A percentile compares a stretch with the other conserved stretches of the same genome.
phyloP scores from a whole-genome alignment of 2,113 vertebrate species.

The Egretta garzetta region DNA sequence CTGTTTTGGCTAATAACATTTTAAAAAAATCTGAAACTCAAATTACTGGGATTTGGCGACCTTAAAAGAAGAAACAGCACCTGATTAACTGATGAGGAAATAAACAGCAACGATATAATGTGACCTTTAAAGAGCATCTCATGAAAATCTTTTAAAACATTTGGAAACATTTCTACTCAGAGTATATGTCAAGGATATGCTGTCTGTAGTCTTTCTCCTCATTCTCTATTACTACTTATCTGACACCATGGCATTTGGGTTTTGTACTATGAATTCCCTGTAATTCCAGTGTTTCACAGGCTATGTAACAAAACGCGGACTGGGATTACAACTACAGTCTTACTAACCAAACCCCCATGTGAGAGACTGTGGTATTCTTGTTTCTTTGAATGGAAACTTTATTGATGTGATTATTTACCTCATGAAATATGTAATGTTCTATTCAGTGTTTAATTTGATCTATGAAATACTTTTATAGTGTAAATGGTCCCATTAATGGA shows the following conservation, averaged over 20 bases:
- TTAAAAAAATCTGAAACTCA: not conserved
- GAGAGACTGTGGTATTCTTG: not conserved
- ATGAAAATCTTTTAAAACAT: not conserved
- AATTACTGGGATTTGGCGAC: not conserved
- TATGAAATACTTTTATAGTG: not conserved
- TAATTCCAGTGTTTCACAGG: not conserved
- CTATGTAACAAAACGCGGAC: fast-evolving
- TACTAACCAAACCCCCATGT: fast-evolving
- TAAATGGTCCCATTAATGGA: not conserved
- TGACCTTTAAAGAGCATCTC: slow-evolving; percentile 65
- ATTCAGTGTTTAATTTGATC: not conserved
- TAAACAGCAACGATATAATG: not conserved
- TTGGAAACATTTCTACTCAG: not conserved
- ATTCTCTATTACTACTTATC: not conserved
- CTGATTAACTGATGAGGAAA: slow-evolving; percentile 54
- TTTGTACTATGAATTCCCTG: not conserved
- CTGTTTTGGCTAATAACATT: not conserved
- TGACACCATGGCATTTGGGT: not conserved
- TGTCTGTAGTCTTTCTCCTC: not conserved
- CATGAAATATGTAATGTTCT: not conserved
- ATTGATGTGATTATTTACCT: not conserved
- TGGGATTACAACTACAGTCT: not conserved
- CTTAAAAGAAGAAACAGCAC: not conserved
- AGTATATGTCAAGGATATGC: not conserved
- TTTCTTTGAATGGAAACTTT: not conserved